Conservation (phyloP, 2,888 invertebrate species). For the Ephialtes manifestator region DNA sequence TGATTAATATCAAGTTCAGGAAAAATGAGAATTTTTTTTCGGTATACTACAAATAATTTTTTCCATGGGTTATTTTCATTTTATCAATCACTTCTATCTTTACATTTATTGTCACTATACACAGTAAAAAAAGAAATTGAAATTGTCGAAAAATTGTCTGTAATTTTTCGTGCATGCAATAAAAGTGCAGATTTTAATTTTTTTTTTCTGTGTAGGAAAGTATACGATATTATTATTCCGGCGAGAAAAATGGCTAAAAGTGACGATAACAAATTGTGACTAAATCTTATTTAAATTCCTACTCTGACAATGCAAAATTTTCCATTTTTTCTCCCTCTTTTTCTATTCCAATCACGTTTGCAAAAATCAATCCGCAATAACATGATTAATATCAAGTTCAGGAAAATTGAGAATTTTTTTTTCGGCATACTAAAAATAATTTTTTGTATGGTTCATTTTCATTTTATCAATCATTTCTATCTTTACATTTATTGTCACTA, state of each 20-base stretch:
- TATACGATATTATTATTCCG: too few relatives aligned
- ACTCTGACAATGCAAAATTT: conserved; percentile 47
- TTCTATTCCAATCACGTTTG: background rate
- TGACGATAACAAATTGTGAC: too few relatives aligned
- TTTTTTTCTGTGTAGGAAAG: too few relatives aligned
- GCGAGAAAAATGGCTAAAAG: too few relatives aligned
- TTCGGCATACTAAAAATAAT: background rate
- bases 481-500: too few relatives aligned
- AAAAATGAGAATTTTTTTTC: background rate
- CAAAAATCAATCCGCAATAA: background rate
- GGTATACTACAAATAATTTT: too few relatives aligned
- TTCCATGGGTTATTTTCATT: background rate
- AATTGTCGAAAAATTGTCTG: too few relatives aligned
- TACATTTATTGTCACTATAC: too few relatives aligned
- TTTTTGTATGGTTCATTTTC: background rate
- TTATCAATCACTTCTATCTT: background rate
- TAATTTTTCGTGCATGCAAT: too few relatives aligned
- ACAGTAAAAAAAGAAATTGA: too few relatives aligned
- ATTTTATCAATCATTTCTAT: background rate
- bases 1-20: background rate
- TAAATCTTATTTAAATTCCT: background rate
- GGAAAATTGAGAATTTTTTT: background rate
- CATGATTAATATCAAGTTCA: background rate
- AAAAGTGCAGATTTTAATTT: too few relatives aligned
- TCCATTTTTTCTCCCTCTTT: conserved; percentile 27